These are phyloP conservation scores for Norana najaformis DNA, from an alignment of 2,888 invertebrate species.

Conservation along the genomic window DNA sequence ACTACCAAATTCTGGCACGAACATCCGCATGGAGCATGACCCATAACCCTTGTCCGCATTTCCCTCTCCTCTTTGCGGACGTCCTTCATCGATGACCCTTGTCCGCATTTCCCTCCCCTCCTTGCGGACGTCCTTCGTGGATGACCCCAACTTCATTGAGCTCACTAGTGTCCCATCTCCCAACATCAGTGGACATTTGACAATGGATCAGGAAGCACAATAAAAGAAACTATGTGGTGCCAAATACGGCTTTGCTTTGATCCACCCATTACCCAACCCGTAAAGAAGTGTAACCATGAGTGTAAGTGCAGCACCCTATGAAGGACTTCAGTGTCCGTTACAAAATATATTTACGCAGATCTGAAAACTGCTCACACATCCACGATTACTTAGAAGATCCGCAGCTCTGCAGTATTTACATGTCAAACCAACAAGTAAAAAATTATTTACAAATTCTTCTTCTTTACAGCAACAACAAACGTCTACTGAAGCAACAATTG, in stretches of 20 bases:
- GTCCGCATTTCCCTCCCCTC: too few relatives aligned
- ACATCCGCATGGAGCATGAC: too few relatives aligned
- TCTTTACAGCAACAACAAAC: neutral
- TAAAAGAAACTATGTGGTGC: too few relatives aligned
- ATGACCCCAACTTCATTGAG: neutral
- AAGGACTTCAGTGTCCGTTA: neutral
- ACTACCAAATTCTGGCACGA: too few relatives aligned
- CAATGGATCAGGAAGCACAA: neutral
- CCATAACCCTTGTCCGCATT: too few relatives aligned
- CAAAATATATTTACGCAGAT: neutral
- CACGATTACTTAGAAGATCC: neutral
- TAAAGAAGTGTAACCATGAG: neutral
- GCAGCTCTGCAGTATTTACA: constrained; percentile 5
- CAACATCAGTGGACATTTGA: neutral
- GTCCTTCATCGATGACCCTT: neutral
- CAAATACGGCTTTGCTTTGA: too few relatives aligned
- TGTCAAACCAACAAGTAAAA: neutral
- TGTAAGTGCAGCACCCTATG: neutral
- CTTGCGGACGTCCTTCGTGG: neutral
- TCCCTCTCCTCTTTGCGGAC: too few relatives aligned
- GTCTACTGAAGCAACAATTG: neutral
- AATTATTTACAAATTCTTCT: neutral
- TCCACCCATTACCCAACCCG: neutral
- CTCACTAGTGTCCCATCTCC: neutral
- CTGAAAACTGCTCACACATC: neutral